A percentile compares a stretch with the other conserved stretches of the same genome.
phyloP scores from a whole-genome alignment of 2,888 invertebrate species.

The Cephus rjabovi region DNA sequence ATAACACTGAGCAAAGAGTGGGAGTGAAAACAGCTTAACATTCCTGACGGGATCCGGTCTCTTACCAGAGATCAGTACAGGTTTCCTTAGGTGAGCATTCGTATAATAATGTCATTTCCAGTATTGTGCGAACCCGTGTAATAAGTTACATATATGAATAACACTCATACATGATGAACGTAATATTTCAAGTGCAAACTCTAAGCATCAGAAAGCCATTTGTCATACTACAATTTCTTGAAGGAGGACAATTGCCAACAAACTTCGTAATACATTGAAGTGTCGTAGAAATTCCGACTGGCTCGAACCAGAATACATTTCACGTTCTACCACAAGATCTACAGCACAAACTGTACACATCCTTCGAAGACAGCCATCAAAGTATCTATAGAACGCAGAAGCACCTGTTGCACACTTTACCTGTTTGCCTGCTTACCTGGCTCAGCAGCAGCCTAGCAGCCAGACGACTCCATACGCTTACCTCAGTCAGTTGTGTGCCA shows the following conservation, averaged over 20 bases:
- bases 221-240: not conserved
- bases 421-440: conserved; percentile 47
- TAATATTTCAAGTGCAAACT: not conserved
- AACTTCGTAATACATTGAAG: not conserved
- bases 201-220: not conserved
- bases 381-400: conserved; percentile 33
- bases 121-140: not conserved
- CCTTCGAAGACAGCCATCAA: not conserved
- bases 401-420: conserved; percentile 63
- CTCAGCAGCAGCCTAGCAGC: not conserved
- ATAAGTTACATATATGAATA: not conserved
- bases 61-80: not conserved
- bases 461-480: not conserved
- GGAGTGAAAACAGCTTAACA: conserved; percentile 1
- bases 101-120: not conserved
- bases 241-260: not conserved
- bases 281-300: not conserved
- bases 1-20: not conserved
- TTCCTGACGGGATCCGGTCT: not conserved
- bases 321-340: not conserved
- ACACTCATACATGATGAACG: not conserved
- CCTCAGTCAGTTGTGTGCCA: conserved; percentile 4
- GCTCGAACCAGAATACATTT: not conserved
- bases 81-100: not conserved
- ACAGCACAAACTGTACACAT: not conserved